Percentiles rank a stretch among this genome's conserved stretches.
Evolutionary conservation across 2,113 vertebrate genomes (phyloP).

Genomic region (Chrysochloris asiatica): DNA sequence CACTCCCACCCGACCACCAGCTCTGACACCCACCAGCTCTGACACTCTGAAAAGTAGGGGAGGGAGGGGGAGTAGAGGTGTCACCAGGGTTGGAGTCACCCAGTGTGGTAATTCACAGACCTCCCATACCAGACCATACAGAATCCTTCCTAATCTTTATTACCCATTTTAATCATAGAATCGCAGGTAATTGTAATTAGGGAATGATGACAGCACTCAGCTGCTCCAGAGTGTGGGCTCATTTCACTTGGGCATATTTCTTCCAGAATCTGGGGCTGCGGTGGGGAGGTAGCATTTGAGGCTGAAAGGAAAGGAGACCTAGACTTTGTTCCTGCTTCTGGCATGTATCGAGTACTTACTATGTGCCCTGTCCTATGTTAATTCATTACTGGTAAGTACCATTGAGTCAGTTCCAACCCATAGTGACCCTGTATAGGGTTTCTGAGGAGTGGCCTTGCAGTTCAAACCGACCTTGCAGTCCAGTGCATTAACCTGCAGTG

Average conservation of each 20-base stretch:
- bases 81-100: not conserved
- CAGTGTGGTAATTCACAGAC: not conserved
- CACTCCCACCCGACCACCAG: not conserved
- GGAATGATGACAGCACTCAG: too few species aligned
- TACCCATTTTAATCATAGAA: not conserved
- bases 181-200: not conserved
- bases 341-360: not conserved
- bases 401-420: too few species aligned
- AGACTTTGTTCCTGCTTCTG: not conserved
- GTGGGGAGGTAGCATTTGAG: not conserved
- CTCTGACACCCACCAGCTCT: not conserved
- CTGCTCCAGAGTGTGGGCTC: not conserved
- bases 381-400: too few species aligned
- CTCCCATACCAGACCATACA: too few species aligned
- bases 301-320: not conserved
- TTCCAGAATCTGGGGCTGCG: rapidly evolving
- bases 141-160: not conserved
- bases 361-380: too few species aligned
- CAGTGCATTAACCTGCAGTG: too few species aligned
- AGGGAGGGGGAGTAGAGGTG: too few species aligned
- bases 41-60: not conserved
- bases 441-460: too few species aligned
- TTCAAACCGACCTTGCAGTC: too few species aligned
- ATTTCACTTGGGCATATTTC: not conserved
- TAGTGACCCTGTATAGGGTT: too few species aligned